Percentiles rank a stretch among this genome's conserved stretches.
Evolutionary conservation across 1,140 invertebrate genomes (phyloP).

Genomic region (Halictus rubicundus): DNA sequence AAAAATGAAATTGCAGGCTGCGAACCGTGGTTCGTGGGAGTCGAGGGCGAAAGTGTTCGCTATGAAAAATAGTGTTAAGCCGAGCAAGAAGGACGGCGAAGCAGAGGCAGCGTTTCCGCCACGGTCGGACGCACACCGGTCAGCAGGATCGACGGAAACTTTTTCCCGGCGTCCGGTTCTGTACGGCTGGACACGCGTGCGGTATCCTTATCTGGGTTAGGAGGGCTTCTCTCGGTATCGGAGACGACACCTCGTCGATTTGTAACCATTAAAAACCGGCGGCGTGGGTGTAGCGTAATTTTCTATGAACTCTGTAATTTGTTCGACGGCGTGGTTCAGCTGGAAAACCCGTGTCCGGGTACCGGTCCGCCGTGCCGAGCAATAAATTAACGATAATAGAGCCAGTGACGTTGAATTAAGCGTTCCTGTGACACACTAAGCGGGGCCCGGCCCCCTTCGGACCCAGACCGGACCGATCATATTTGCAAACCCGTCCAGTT

Average conservation of each 20-base stretch:
- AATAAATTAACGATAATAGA: slow-evolving; percentile 42
- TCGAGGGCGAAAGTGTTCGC: slow-evolving; percentile 42
- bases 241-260: slow-evolving; percentile 1
- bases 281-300: slow-evolving; percentile 30
- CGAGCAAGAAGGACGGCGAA: neutral
- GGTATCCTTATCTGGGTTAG: slow-evolving; percentile 45
- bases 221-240: slow-evolving; percentile 16
- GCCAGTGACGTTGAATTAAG: slow-evolving; percentile 40
- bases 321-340: neutral
- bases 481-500: slow-evolving; percentile 48
- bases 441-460: slow-evolving; percentile 13
- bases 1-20: too few relatives aligned
- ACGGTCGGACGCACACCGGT: neutral
- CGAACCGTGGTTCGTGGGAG: slow-evolving; percentile 19
- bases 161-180: slow-evolving; percentile 15
- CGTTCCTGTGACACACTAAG: slow-evolving; percentile 40
- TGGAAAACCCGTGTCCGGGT: neutral
- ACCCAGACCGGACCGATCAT: slow-evolving; percentile 14
- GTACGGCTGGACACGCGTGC: neutral
- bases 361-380: neutral
- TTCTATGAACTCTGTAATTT: slow-evolving; percentile 18
- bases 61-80: slow-evolving; percentile 7
- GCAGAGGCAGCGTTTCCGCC: slow-evolving; percentile 3
- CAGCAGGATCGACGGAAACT: neutral
- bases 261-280: slow-evolving; percentile 15